phyloP scores from a whole-genome alignment of 2,113 vertebrate genomes.

The Oriolus oriolus region DNA sequence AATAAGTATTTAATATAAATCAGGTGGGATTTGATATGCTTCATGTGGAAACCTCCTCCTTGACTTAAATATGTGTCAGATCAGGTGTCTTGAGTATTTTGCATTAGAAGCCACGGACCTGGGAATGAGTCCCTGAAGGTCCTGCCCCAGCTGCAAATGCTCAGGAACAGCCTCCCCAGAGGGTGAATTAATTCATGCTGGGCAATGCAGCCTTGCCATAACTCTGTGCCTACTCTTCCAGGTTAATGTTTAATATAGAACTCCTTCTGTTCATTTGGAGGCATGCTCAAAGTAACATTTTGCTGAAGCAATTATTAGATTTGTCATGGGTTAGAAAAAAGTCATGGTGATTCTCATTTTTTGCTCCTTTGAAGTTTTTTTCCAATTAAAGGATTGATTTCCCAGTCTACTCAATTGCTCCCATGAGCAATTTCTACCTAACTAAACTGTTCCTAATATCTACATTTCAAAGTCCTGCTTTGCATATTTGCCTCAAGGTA shows the following conservation, averaged over 20 bases:
- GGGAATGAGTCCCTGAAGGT: not conserved
- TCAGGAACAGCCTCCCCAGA: not conserved
- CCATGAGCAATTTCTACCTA: not conserved
- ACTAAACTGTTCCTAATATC: not conserved
- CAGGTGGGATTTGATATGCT: not conserved
- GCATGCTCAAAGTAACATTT: not conserved
- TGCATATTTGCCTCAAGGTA: not conserved
- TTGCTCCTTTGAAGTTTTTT: not conserved
- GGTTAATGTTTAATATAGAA: not conserved
- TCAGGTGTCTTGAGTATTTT: not conserved
- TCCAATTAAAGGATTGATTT: not conserved
- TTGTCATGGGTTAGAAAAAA: not conserved
- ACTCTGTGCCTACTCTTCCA: not conserved
- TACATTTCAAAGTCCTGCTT: not conserved
- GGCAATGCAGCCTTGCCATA: not conserved
- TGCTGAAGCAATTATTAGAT: not conserved
- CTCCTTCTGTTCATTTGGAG: not conserved
- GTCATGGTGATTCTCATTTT: not conserved
- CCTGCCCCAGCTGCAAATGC: not conserved
- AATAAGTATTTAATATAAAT: not conserved
- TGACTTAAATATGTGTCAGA: not conserved
- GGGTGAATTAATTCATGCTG: not conserved
- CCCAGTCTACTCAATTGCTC: not conserved
- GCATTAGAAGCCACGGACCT: not conserved
- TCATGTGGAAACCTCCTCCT: not conserved